phyloP scores from a whole-genome alignment of 2,888 invertebrate species.

The Yponomeuta evonymella region DNA sequence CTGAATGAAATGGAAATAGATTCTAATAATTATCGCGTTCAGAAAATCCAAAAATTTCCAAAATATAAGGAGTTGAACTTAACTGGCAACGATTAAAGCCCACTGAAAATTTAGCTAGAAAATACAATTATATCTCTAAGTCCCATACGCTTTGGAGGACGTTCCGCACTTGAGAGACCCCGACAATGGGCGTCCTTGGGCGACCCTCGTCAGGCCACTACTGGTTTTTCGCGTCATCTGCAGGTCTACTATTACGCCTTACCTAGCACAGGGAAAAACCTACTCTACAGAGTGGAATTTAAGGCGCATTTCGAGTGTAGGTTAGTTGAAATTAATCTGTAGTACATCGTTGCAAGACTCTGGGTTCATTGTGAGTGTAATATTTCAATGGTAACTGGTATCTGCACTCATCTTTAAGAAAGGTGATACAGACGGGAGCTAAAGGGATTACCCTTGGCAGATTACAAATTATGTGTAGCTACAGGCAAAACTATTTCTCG shows the following conservation, averaged over 20 bases:
- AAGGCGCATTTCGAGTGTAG: conserved; percentile 18
- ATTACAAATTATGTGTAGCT: no score
- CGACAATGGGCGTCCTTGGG: conserved; percentile 65
- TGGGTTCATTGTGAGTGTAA: not conserved
- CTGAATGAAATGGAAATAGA: no score
- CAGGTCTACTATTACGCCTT: conserved; percentile 21
- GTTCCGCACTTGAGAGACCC: conserved; percentile 20
- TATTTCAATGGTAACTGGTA: no score
- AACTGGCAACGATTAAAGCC: no score
- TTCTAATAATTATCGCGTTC: no score
- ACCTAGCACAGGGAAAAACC: conserved; percentile 25
- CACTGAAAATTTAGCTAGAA: no score
- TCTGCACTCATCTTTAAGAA: not conserved
- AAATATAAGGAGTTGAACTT: no score
- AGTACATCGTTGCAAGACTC: conserved; percentile 16
- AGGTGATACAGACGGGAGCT: not conserved
- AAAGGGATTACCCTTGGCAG: no score
- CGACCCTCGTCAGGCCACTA: conserved; percentile 46
- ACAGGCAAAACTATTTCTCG: no score
- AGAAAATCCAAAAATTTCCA: no score
- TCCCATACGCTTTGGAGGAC: no score
- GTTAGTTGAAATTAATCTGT: not conserved
- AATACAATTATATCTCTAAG: no score
- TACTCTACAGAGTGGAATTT: conserved; percentile 27
- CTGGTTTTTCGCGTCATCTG: conserved; percentile 17